Percentiles rank a stretch among this genome's conserved stretches.
These are phyloP conservation scores for Montifringilla adamsi DNA, from an alignment of 2,113 vertebrate genomes.

Conservation along the genomic window DNA sequence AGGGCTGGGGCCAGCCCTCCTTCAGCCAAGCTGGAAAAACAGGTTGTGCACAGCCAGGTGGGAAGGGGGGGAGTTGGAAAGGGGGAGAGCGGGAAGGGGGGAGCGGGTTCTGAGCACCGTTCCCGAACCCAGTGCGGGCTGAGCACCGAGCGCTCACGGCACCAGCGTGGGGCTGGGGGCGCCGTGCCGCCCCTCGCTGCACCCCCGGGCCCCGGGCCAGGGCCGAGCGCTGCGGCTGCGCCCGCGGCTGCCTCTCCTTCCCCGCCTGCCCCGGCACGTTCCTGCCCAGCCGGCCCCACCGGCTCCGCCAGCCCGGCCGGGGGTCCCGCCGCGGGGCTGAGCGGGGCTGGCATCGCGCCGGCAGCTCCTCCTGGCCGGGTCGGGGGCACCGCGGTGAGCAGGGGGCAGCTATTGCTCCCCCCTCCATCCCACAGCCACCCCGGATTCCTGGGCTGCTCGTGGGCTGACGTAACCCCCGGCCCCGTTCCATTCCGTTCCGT, in stretches of 20 bases:
- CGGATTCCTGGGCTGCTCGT: neutral
- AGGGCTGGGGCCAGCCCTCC: neutral
- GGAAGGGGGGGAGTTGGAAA: neutral
- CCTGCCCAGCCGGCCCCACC: neutral
- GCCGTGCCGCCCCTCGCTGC: neutral
- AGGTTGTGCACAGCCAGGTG: neutral
- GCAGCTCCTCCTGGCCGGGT: fast-evolving
- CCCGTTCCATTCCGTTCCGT: neutral
- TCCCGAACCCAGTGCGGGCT: neutral
- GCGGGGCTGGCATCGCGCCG: neutral
- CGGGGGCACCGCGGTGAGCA: neutral
- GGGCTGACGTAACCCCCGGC: neutral
- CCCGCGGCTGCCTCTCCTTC: neutral
- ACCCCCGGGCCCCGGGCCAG: neutral
- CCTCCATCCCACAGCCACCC: fast-evolving
- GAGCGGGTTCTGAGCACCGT: neutral
- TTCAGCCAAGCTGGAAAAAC: conserved; percentile 46
- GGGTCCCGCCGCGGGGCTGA: neutral
- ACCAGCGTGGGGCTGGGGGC: neutral
- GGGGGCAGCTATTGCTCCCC: neutral
- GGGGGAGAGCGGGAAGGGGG: neutral
- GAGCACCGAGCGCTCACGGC: neutral
- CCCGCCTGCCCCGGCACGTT: neutral
- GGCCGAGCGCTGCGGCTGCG: neutral
- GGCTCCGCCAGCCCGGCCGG: neutral